These are phyloP conservation scores for Plagodis pulveraria DNA, from an alignment of 2,888 invertebrate genomes.

Conservation along the genomic window DNA sequence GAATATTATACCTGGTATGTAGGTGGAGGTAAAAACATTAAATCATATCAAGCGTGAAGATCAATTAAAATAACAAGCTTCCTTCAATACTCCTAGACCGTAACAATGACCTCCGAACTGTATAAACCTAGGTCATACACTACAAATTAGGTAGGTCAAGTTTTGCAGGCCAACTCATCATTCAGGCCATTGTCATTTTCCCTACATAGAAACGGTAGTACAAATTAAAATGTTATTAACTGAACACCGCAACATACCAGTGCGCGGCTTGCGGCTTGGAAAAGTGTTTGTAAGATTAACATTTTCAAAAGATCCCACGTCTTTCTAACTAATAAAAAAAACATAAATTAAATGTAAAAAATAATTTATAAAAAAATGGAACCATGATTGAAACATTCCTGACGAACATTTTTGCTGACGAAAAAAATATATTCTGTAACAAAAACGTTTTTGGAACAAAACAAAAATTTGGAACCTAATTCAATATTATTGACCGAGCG, in stretches of 20 bases:
- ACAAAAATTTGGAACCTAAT: too few relatives aligned
- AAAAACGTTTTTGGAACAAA: too few relatives aligned
- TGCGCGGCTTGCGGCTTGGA: conserved; percentile 2
- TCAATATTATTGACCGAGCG: too few relatives aligned
- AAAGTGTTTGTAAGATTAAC: too few relatives aligned
- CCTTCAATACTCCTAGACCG: conserved; percentile 11
- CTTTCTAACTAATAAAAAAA: too few relatives aligned
- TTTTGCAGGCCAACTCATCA: conserved; percentile 14
- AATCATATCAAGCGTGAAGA: conserved; percentile 11
- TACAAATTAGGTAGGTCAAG: conserved; percentile 24
- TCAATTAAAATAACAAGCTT: conserved; percentile 3
- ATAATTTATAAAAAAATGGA: too few relatives aligned
- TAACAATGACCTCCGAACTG: conserved; percentile 17
- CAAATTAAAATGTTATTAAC: conserved; percentile 20
- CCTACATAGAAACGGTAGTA: neutral
- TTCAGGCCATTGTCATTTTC: conserved; percentile 24
- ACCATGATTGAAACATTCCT: too few relatives aligned
- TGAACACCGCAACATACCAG: conserved; percentile 1
- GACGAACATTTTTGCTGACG: too few relatives aligned
- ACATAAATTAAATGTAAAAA: too few relatives aligned
- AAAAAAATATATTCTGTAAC: too few relatives aligned
- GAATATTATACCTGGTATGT: neutral
- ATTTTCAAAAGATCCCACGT: too few relatives aligned
- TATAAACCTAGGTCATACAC: conserved; percentile 18
- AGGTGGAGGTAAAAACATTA: conserved; percentile 8